Evolutionary conservation across 2,888 invertebrate genomes (phyloP).

Genomic region (Stomorhina lunata): DNA sequence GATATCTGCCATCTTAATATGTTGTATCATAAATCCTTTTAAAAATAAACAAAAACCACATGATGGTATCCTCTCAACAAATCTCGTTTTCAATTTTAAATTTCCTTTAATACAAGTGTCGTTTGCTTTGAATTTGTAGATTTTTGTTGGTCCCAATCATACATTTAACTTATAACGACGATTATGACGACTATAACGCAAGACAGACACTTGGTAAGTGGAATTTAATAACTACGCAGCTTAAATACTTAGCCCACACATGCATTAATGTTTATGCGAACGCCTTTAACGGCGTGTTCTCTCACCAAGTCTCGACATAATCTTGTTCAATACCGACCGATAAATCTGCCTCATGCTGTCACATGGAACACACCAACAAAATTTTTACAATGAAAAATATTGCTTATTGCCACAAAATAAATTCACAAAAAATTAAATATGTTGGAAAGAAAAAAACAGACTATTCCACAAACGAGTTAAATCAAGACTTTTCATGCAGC

Average conservation of each 20-base stretch:
- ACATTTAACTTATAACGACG: neutral
- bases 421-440: conserved; percentile 19
- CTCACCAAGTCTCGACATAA: conserved; percentile 60
- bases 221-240: conserved; percentile 49
- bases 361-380: conserved; percentile 1
- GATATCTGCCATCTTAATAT: conserved; percentile 63
- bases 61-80: conserved; percentile 51
- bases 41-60: conserved; percentile 49
- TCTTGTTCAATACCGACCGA: conserved; percentile 57
- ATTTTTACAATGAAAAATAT: conserved; percentile 23
- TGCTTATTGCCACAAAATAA: conserved; percentile 31
- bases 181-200: neutral
- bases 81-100: conserved; percentile 38
- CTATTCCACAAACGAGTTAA: neutral
- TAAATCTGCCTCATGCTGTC: conserved; percentile 64
- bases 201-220: conserved; percentile 26
- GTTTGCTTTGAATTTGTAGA: conserved; percentile 48
- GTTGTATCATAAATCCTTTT: conserved; percentile 60
- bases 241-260: conserved; percentile 58
- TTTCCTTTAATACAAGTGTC: conserved; percentile 39
- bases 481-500: neutral
- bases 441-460: conserved; percentile 34
- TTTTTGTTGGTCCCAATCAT: conserved; percentile 20
- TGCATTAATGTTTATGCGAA: conserved; percentile 49
- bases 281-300: conserved; percentile 60